Evolutionary conservation across 2,113 vertebrate species (phyloP).

Genomic region (Lagenorhynchus albirostris): DNA sequence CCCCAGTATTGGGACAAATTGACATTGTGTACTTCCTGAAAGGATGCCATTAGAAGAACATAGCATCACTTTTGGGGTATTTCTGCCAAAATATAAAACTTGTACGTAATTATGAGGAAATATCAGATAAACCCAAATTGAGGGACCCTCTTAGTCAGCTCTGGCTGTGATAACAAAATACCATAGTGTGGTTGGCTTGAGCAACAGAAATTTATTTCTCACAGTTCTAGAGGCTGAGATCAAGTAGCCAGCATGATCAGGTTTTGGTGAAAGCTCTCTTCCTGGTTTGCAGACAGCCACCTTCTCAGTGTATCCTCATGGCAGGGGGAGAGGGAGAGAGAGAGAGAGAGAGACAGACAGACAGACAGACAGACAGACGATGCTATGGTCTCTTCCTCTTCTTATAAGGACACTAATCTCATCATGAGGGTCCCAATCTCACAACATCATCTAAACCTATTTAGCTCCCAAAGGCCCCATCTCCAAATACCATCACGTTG

Average conservation of each 20-base stretch:
- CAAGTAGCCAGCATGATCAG: accelerated
- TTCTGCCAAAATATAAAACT: neutral
- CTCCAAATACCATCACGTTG: neutral
- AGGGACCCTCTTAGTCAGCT: neutral
- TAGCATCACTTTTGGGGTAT: neutral
- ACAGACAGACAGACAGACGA: too few relatives aligned
- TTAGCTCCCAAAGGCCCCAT: neutral
- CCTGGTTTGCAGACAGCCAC: neutral
- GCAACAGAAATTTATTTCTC: neutral
- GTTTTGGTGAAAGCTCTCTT: neutral
- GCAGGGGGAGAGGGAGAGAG: too few relatives aligned
- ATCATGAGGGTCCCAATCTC: neutral
- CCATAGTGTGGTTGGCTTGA: neutral
- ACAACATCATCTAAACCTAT: neutral
- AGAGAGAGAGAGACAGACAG: neutral
- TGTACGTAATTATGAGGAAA: neutral
- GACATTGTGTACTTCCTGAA: neutral
- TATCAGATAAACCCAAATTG: neutral
- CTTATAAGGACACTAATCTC: neutral
- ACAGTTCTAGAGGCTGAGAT: neutral
- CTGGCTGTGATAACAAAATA: neutral
- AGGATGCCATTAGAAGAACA: neutral
- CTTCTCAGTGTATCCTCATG: neutral
- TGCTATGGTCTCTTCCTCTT: neutral
- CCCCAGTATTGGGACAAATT: too few relatives aligned